Percentiles rank a stretch among this genome's conserved stretches.
These are phyloP conservation scores for Stenichneumon culpator DNA, from an alignment of 2,888 invertebrate genomes.

Conservation along the genomic window DNA sequence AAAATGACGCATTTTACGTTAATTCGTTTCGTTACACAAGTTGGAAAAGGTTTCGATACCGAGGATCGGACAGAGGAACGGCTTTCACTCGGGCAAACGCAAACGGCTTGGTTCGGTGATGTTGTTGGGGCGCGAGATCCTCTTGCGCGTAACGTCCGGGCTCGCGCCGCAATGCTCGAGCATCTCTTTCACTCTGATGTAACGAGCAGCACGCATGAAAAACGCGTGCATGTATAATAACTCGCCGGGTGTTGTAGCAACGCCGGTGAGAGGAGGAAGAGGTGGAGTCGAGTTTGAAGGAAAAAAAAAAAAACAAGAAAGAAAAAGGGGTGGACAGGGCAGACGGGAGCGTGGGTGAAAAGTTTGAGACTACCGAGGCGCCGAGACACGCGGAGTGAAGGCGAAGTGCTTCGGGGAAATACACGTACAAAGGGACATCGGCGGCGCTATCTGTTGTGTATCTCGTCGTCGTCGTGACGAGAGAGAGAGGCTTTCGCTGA, in stretches of 20 bases:
- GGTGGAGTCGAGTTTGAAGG: conserved; percentile 24
- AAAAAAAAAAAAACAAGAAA: neutral
- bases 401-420: conserved; percentile 46
- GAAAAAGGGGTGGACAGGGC: conserved; percentile 29
- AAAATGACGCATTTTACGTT: neutral
- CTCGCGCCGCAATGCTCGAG: conserved; percentile 36
- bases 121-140: conserved; percentile 35
- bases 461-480: conserved; percentile 16
- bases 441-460: conserved; percentile 7
- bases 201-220: conserved; percentile 53
- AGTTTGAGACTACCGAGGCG: conserved; percentile 52
- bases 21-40: conserved; percentile 25
- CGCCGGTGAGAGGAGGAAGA: conserved; percentile 27
- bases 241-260: conserved; percentile 37
- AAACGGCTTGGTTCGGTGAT: conserved; percentile 40
- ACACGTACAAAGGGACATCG: conserved; percentile 43
- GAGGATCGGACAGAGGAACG: conserved; percentile 26
- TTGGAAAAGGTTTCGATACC: conserved; percentile 39
- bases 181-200: conserved; percentile 48
- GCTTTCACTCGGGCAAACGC: conserved; percentile 59
- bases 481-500: conserved; percentile 22
- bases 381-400: conserved; percentile 31
- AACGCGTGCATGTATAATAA: conserved; percentile 17
- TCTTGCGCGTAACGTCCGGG: conserved; percentile 50
- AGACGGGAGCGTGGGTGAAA: conserved; percentile 55